These are phyloP conservation scores for Caenorhabditis drosophilae DNA, from an alignment of 2,888 invertebrate species.

Conservation along the genomic window DNA sequence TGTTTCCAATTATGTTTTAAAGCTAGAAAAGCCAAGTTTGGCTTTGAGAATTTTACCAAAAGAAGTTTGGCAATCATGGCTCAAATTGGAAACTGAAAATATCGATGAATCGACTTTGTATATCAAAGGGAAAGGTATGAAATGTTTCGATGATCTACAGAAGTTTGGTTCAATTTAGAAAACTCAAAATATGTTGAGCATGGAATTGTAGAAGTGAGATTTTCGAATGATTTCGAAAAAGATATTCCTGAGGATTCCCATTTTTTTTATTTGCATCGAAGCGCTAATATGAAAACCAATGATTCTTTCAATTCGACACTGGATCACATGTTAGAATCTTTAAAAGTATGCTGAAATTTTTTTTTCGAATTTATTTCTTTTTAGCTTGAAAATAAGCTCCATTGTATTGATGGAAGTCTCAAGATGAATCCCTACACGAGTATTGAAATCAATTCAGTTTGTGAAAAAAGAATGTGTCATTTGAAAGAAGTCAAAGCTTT, in stretches of 20 bases:
- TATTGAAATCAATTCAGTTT: slow-evolving; percentile 19
- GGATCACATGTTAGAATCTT: slow-evolving; percentile 27
- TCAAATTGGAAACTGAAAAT: slow-evolving; percentile 14
- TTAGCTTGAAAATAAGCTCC: slow-evolving; percentile 13
- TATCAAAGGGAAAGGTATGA: slow-evolving; percentile 18
- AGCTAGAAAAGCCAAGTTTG: slow-evolving; percentile 12
- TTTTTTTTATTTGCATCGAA: slow-evolving; percentile 26
- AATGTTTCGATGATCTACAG: background rate
- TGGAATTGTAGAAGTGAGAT: slow-evolving; percentile 29
- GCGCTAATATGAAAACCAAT: slow-evolving; percentile 1
- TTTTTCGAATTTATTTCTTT: background rate
- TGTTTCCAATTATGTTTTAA: slow-evolving; percentile 21
- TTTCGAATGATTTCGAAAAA: too few species aligned
- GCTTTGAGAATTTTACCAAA: slow-evolving; percentile 21
- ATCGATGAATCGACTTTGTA: slow-evolving; percentile 27
- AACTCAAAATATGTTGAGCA: slow-evolving; percentile 12
- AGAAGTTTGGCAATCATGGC: slow-evolving; percentile 29
- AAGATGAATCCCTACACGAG: slow-evolving; percentile 21
- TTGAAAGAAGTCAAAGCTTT: slow-evolving; percentile 20
- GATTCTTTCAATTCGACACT: slow-evolving; percentile 21
- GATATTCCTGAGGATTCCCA: slow-evolving; percentile 12
- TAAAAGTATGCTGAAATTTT: slow-evolving; percentile 11
- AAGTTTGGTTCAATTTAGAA: slow-evolving; percentile 4
- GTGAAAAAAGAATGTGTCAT: slow-evolving; percentile 14
- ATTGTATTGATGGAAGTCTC: slow-evolving; percentile 30